Conservation (phyloP, 1,140 invertebrate genomes). For the Paralvinella palmiformis region DNA sequence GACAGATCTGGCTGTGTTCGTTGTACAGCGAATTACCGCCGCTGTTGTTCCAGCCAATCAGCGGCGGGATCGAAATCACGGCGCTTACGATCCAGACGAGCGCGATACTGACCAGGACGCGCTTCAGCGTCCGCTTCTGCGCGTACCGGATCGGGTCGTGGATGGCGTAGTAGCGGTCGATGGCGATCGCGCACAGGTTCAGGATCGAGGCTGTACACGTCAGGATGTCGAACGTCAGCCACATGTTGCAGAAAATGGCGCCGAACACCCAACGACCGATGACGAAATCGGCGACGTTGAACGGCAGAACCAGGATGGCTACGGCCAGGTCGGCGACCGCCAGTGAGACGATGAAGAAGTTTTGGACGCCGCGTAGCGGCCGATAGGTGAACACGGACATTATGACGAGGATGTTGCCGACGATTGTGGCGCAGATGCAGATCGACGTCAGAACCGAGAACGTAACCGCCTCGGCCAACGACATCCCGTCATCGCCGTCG, state of each 20-base stretch:
- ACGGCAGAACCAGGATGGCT: constrained; percentile 89
- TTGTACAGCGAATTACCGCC: constrained; percentile 29
- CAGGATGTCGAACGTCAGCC: constrained; percentile 93
- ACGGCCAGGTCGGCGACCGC: constrained; percentile 97
- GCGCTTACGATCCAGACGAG: constrained; percentile 87
- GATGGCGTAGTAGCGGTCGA: constrained; percentile 71
- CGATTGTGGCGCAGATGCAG: constrained; percentile 76
- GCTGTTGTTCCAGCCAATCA: constrained; percentile 74
- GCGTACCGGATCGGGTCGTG: constrained; percentile 97
- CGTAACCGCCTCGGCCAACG: not conserved
- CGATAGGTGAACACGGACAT: constrained; percentile 92
- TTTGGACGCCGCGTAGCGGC: constrained; percentile 93
- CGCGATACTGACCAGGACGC: constrained; percentile 82
- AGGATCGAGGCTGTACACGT: constrained; percentile 95
- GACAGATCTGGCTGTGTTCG: constrained; percentile 31
- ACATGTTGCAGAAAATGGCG: constrained; percentile 70
- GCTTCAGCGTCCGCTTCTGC: constrained; percentile 84
- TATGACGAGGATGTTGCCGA: constrained; percentile 89
- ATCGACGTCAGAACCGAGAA: constrained; percentile 47
- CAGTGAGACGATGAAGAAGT: constrained; percentile 95
- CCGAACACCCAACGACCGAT: constrained; percentile 46
- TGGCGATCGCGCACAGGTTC: constrained; percentile 90
- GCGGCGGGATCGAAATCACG: constrained; percentile 88
- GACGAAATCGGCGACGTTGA: constrained; percentile 89
- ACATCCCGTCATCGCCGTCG: not conserved